A percentile compares a stretch with the other conserved stretches of the same genome.
Evolutionary conservation across 2,113 vertebrate species (phyloP).

Genomic region (Ptilorrhoa leucosticta): DNA sequence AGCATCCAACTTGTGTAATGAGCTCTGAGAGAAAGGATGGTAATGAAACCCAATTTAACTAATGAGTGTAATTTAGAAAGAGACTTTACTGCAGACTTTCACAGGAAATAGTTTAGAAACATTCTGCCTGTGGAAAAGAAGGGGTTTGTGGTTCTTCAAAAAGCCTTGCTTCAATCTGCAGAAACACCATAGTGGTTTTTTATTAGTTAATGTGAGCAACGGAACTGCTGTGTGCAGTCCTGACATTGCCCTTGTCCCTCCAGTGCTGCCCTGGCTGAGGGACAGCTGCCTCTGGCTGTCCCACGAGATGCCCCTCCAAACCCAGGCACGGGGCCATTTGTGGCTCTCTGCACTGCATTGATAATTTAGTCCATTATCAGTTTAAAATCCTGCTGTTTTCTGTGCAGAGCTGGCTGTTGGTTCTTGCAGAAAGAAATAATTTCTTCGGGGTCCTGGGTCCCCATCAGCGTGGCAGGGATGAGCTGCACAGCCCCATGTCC

Average conservation of each 20-base stretch:
- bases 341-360: rapidly evolving
- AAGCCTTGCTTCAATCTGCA: not conserved
- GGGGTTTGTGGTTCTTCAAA: not conserved
- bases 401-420: not conserved
- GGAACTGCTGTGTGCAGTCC: not conserved
- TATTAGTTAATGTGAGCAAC: not conserved
- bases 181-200: not conserved
- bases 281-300: not conserved
- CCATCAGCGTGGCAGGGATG: rapidly evolving
- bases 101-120: not conserved
- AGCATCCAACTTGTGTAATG: not conserved
- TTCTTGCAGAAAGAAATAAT: not conserved
- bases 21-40: not conserved
- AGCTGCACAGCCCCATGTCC: not conserved
- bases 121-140: not conserved
- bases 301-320: rapidly evolving
- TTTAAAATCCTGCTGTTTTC: not conserved
- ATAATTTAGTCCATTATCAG: rapidly evolving
- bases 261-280: rapidly evolving
- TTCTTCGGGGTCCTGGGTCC: not conserved
- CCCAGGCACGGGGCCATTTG: not conserved
- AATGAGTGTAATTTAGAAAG: conserved; percentile 9
- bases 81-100: not conserved
- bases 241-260: rapidly evolving
- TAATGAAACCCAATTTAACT: not conserved